A percentile compares a stretch with the other conserved stretches of the same genome.
Conservation (phyloP, 2,797 vertebrate genomes). For the Chromis chromis region DNA sequence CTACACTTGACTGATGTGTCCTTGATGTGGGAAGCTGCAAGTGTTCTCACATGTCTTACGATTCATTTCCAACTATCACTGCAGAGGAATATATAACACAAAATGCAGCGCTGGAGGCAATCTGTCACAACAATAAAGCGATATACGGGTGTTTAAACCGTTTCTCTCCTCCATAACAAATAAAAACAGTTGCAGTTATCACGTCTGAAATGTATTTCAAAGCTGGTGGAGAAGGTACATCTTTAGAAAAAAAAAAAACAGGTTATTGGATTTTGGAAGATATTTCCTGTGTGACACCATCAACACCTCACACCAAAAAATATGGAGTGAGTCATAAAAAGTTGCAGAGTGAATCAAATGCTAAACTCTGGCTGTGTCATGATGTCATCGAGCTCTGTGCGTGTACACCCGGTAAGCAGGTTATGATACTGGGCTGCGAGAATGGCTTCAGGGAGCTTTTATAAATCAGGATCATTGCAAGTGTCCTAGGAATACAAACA, state of each 20-base stretch:
- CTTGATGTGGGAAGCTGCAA: slow-evolving; percentile 35
- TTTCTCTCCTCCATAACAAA: slow-evolving; percentile 53
- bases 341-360: slow-evolving; percentile 39
- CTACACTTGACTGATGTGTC: slow-evolving; percentile 36
- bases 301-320: slow-evolving; percentile 29
- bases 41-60: slow-evolving; percentile 27
- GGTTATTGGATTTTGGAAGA: slow-evolving; percentile 44
- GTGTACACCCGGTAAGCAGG: slow-evolving; percentile 18
- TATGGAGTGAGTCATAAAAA: slow-evolving; percentile 48
- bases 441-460: slow-evolving; percentile 52
- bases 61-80: slow-evolving; percentile 47
- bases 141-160: slow-evolving; percentile 54
- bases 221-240: slow-evolving; percentile 18
- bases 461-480: slow-evolving; percentile 73
- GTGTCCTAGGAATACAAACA: slow-evolving; percentile 59
- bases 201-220: slow-evolving; percentile 43
- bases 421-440: slow-evolving; percentile 35
- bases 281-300: slow-evolving; percentile 26
- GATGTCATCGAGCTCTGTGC: slow-evolving; percentile 43
- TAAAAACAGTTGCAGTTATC: slow-evolving; percentile 54
- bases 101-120: slow-evolving; percentile 45
- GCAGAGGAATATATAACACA: slow-evolving; percentile 45
- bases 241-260: slow-evolving; percentile 36
- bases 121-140: slow-evolving; percentile 58
- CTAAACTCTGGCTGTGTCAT: slow-evolving; percentile 29